Conservation (phyloP, 2,888 invertebrate genomes). For the Scrobipalpa costella region DNA sequence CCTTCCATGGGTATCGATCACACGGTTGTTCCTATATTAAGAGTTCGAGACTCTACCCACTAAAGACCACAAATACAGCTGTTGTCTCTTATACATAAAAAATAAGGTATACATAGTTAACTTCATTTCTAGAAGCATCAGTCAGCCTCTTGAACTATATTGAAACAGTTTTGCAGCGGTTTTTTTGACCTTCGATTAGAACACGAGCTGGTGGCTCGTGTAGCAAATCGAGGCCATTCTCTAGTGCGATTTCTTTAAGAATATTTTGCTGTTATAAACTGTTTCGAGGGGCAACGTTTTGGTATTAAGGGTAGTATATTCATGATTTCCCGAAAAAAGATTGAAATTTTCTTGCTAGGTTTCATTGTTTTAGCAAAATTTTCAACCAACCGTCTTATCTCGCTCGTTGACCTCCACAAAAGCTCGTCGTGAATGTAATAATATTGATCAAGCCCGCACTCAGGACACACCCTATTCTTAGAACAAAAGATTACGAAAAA, state of each 20-base stretch:
- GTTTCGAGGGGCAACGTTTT: too few species aligned
- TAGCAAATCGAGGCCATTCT: not conserved
- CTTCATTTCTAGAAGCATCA: not conserved
- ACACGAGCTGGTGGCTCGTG: not conserved
- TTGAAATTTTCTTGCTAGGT: too few species aligned
- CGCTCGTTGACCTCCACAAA: not conserved
- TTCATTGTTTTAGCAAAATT: not conserved
- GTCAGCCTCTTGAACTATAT: constrained; percentile 25
- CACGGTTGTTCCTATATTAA: too few species aligned
- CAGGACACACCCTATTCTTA: constrained; percentile 11
- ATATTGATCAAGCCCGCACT: constrained; percentile 16
- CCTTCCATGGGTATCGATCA: too few species aligned
- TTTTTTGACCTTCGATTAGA: constrained; percentile 39
- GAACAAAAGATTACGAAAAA: constrained; percentile 6
- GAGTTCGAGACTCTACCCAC: too few species aligned
- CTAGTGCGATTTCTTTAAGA: not conserved
- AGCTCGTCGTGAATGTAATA: not conserved
- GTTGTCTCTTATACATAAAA: too few species aligned
- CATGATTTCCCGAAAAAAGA: too few species aligned
- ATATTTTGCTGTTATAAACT: not conserved
- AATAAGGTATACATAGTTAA: too few species aligned
- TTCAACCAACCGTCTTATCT: not conserved
- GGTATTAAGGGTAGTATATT: too few species aligned
- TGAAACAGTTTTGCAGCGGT: constrained; percentile 41
- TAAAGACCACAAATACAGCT: too few species aligned